A percentile compares a stretch with the other conserved stretches of the same genome.
Conservation (phyloP, 2,113 vertebrate species). For the Nannobrachium achirus region DNA sequence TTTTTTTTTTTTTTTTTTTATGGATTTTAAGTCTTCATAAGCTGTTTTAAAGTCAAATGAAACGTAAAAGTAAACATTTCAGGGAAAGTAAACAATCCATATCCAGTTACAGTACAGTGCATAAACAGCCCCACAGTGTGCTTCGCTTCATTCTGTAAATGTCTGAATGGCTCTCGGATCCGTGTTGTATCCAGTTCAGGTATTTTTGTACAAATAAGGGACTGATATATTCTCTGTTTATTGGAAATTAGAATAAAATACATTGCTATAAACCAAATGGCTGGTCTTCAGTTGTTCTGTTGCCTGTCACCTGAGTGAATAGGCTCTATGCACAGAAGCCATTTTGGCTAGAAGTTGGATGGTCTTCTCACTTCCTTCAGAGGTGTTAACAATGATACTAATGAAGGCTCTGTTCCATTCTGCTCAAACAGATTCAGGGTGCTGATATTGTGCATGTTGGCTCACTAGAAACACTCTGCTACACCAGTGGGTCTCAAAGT, state of each 20-base stretch:
- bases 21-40: constrained; percentile 57
- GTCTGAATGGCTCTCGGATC: constrained; percentile 88
- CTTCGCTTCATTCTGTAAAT: constrained; percentile 89
- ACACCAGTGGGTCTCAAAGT: neutral
- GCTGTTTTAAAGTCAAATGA: constrained; percentile 50
- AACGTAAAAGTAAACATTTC: constrained; percentile 72
- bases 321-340: too few relatives aligned
- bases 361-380: constrained; percentile 1
- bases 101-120: constrained; percentile 47
- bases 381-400: neutral
- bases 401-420: too few relatives aligned
- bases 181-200: constrained; percentile 94
- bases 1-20: constrained; percentile 29
- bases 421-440: too few relatives aligned
- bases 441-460: too few relatives aligned
- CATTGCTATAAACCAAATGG: constrained; percentile 87
- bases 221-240: constrained; percentile 95
- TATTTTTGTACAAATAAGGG: constrained; percentile 99
- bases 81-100: constrained; percentile 82
- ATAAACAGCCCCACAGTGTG: constrained; percentile 81
- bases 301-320: neutral
- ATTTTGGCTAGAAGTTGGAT: too few relatives aligned
- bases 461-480: neutral
- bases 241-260: constrained; percentile 97
- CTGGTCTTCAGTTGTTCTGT: constrained; percentile 42